Evolutionary conservation across 2,113 vertebrate species (phyloP), one percentile per base, ranked within the genome.

Genomic region (Sitta europaea): DNA sequence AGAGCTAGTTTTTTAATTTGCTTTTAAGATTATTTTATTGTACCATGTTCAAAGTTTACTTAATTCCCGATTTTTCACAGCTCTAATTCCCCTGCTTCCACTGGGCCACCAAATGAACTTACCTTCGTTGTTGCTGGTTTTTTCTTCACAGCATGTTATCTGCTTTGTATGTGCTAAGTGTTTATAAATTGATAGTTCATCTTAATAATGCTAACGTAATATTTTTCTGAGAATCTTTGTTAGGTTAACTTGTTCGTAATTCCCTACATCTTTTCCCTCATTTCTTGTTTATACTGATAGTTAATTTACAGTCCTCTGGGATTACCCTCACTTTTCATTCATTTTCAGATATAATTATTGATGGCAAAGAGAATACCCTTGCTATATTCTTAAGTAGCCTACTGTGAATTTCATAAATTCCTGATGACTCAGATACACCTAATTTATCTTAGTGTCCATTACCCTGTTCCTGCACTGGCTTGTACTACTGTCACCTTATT

Each of bases 311-410:
- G n/a, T 87, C 80, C 31, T 78, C 35, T 81, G 53, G 38, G 73
- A 85, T 12, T 45, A 78, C 12, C 5, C 13, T 8, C 19, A 58
- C 9, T 78, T 81, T 78, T 81, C n/a, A 59, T 85, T 36, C 12
- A 59, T 67, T 91, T 94, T 81, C 38, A 74, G 51, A 51, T 35
- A 31, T 74, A 87, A 63, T 71, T 89, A 63, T 89, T 92, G 47
- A 74, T 71, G 68, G 35, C 48, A 74, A 31, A 50, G 59, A 74
- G 59, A 77, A 81, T 38, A 78, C n/a, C 42, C 14, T 67, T 31
- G 22, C 40, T 85, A 24, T 71, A 72, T 85, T 94, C 24, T 61
- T 74, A 84, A 87, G 31, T 28, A 84, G 28, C 40, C n/a, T 59
- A 59, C 22, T 29, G 59, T 81, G 84, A 84, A 78, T 91, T 89